Evolutionary conservation across 2,113 vertebrate genomes (phyloP), one percentile per base, ranked within the genome.

Genomic region (Edolisoma coerulescens): DNA sequence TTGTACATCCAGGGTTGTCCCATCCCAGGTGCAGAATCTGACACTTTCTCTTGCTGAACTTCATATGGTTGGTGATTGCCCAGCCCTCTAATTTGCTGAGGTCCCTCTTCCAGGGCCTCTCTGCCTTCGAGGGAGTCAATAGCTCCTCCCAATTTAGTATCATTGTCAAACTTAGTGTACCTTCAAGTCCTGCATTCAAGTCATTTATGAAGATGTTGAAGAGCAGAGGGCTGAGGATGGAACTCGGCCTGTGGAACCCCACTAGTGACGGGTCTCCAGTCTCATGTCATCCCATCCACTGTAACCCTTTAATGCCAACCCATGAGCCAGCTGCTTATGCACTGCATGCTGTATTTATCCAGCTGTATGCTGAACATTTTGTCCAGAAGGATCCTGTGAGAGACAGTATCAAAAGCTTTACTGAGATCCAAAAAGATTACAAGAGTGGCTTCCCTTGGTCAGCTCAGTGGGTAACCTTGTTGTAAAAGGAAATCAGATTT

Each of bases 231-330:
- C 33, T 0, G 1, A 67, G 44, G 23, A 59, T 59, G 37, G 37
- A 44, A 20, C 12, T 59, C 7, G 4, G 22, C 42, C 37, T 59
- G 33, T 44, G 10, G 44, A 52, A 30, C 19, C 33, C 4, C 23
- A 28, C 27, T 39, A 39, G 27, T 67, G 68, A 52, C 27, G 28
- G 37, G 10, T 59, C 44, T 19, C 10, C 52, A 28, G 33, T 50
- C 22, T 89, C 8, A 23, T 74, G 27, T 59, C 37, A 44, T 15
- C 8, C 21, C 32, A 16, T 56, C 49, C 21, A 50, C 67, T 73
- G 37, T 35, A 35, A 64, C 8, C 13, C 35, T 57, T 37, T 64
- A 18, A 28, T 16, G 13, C 22, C 0, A 0, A 44, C 8, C 10
- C 13, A 14, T 44, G 37, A 67, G 16, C 27, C 60, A 67, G 9